These are phyloP conservation scores for Sminthurinus aureus DNA, from an alignment of 2,888 invertebrate species.

Conservation along the genomic window DNA sequence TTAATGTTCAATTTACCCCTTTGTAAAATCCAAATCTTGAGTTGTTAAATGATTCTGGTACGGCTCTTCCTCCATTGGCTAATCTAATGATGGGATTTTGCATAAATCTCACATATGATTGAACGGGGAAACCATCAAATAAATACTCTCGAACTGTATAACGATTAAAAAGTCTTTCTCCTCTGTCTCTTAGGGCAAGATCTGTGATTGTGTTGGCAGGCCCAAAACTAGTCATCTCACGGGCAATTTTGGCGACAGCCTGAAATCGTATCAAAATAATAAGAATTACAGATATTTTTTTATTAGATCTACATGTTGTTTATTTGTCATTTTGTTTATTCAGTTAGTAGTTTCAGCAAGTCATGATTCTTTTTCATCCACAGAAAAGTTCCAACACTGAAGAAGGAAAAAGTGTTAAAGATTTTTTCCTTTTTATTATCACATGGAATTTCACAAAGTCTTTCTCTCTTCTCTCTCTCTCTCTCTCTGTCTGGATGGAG, in stretches of 20 bases:
- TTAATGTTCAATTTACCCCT: constrained; percentile 46
- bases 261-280: constrained; percentile 21
- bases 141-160: constrained; percentile 57
- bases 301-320: no score
- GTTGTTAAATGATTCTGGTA: constrained; percentile 54
- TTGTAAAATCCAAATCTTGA: constrained; percentile 59
- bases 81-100: constrained; percentile 53
- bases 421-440: no score
- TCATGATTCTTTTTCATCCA: no score
- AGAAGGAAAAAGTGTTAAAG: no score
- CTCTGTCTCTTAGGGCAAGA: constrained; percentile 55
- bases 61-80: constrained; percentile 50
- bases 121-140: constrained; percentile 58
- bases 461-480: no score
- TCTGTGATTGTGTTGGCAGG: constrained; percentile 52
- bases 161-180: constrained; percentile 56
- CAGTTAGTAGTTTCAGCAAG: no score
- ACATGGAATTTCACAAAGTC: no score
- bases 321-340: no score
- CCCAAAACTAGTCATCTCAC: constrained; percentile 43
- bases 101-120: constrained; percentile 55
- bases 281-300: constrained; percentile 6
- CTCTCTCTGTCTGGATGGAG: no score
- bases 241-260: constrained; percentile 42
- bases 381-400: no score